phyloP scores from a whole-genome alignment of 1,140 invertebrate genomes.

The Drosophila navojoa region DNA sequence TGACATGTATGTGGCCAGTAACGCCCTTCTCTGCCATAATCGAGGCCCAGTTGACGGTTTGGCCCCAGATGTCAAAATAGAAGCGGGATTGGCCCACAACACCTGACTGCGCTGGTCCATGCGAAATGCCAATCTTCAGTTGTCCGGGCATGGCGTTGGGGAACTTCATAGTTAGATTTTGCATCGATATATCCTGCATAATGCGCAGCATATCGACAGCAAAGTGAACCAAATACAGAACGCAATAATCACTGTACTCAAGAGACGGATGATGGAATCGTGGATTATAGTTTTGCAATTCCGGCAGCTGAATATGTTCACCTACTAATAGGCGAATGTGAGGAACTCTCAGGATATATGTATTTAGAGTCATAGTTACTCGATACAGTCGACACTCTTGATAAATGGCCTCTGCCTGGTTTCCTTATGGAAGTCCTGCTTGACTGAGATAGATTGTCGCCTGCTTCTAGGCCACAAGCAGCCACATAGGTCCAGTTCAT shows the following conservation, averaged over 20 bases:
- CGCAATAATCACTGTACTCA: constrained; percentile 5
- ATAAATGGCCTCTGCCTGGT: background rate
- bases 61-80: constrained; percentile 93
- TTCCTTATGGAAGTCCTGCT: constrained; percentile 60
- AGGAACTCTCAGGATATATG: too few species aligned
- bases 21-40: constrained; percentile 93
- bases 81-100: constrained; percentile 95
- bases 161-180: constrained; percentile 12
- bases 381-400: background rate
- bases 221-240: constrained; percentile 41
- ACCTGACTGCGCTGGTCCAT: constrained; percentile 93
- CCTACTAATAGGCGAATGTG: background rate
- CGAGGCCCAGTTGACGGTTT: constrained; percentile 96
- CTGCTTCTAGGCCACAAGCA: constrained; percentile 89
- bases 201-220: constrained; percentile 43
- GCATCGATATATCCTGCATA: constrained; percentile 29
- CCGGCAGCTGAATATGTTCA: background rate
- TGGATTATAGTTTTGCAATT: background rate
- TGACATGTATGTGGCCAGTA: constrained; percentile 90
- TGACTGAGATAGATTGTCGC: constrained; percentile 40
- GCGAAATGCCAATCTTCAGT: constrained; percentile 87
- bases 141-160: constrained; percentile 17
- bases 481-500: constrained; percentile 96
- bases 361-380: background rate
- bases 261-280: constrained; percentile 6